Percentiles rank a stretch among this genome's conserved stretches.
phyloP scores from a whole-genome alignment of 2,113 vertebrate species.

The Trichechus manatus region DNA sequence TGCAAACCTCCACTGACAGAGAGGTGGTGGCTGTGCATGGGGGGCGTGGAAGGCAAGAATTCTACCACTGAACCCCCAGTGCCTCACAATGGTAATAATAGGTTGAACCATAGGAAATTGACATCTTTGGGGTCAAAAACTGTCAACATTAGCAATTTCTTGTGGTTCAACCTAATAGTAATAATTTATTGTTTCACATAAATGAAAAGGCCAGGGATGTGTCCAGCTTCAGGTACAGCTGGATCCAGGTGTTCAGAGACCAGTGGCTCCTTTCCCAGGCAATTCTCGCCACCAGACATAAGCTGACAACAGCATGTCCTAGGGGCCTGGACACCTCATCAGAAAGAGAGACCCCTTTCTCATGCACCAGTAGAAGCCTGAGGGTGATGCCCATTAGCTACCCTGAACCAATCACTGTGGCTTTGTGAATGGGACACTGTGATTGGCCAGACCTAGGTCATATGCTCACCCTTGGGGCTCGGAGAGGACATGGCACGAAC shows the following conservation, averaged over 20 bases:
- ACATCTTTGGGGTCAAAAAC: background rate
- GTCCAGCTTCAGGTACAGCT: background rate
- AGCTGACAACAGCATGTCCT: background rate
- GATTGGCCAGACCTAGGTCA: background rate
- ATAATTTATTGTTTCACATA: background rate
- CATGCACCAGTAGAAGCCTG: background rate
- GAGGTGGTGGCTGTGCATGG: too few species aligned
- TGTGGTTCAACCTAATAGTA: background rate
- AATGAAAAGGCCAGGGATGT: background rate
- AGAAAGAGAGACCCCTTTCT: background rate
- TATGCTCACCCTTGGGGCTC: background rate
- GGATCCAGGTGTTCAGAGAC: background rate
- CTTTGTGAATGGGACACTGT: background rate
- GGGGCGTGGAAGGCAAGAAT: background rate
- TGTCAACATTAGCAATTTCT: background rate
- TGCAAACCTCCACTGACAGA: background rate
- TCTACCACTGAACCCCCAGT: background rate
- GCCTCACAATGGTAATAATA: background rate
- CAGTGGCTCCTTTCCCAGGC: background rate
- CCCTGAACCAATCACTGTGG: background rate
- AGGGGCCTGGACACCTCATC: background rate
- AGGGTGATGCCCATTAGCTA: background rate
- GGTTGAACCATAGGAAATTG: background rate
- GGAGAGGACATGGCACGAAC: background rate
- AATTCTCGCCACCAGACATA: background rate